Evolutionary conservation across 92 coral and sea anemone species (phyloP), one percentile per base, ranked within the genome.

Genomic region (Plumapathes pennacea): DNA sequence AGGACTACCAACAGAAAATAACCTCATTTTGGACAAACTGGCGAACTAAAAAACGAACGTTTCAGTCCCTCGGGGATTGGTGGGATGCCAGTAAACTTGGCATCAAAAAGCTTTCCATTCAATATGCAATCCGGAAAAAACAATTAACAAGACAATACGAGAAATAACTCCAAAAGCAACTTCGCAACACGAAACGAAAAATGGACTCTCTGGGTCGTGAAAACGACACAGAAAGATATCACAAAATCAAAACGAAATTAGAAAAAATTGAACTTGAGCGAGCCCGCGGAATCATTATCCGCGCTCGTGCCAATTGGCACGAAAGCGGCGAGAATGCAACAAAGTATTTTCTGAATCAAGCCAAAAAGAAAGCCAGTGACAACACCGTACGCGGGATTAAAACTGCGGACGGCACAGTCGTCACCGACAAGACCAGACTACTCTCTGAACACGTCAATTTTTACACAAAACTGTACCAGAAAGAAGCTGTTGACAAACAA

Each of bases 61-160:
- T 17, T 5, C 18, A 56, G 47, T 21, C 38, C 8, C 50, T 74
- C 10, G 21, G 38, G 1, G 32, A 21, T 19, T 72, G 72, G 80
- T 72, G 62, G 62, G 72, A 72, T 19, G 62, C 72, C 2, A 74
- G 81, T 2, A 74, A 74, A 48, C 20, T 25, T 14, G 17, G 43
- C 10, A 2, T 74, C 13, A 23, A 37, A n/a, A 13, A 25, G 1
- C 25, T 67, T 13, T 20, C 21, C 20, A 3, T 25, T 4, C 21
- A 22, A 25, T 39, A 12, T 19, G 34, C 65, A 10, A 34, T 50
- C 20, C 37, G 23, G 17, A 13, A 13, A 15, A 40, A 7, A 23
- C 31, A 27, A 10, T 38, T 11, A 3, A 3, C 8, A 2, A 30
- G 21, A 17, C 37, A 37, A 13, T 28, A 19, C 26, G 43, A 36